Base-by-base conservation (phyloP, 2,797 vertebrate species). In the Gymnothorax reevesii region DNA sequence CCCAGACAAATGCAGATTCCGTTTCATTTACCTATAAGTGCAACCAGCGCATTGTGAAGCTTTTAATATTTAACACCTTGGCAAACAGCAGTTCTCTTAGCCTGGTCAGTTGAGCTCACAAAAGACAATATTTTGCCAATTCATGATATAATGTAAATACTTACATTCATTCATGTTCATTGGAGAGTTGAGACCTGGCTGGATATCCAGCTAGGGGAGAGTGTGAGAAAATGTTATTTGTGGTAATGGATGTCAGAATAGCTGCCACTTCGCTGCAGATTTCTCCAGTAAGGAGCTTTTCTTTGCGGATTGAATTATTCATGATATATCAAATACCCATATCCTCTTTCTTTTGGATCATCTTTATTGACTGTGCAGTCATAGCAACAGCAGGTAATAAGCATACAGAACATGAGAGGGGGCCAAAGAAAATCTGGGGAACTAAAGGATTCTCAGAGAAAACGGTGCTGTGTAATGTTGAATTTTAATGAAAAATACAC, bases 281-380 rank as follows among this genome's bases (percentile, higher is more conserved):
- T 73, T 42, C 27, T 73, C n/a, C 25, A 73, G 27, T 27, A 73
- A 73, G 25, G 20, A 73, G 69, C 27, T 73, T 73, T 73, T 73
- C 69, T 33, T 73, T 73, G 66, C 27, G 33, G 69, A 27, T 9
- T 73, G 69, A 73, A 73, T 73, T 73, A 73, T 73, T 25, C 27
- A 33, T 73, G 27, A 73, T 42, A 73, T 73, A 27, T 73, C 27
- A 25, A 69, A 25, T 22, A 69, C 64, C 2, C 22, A 69, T 64
- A 64, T 69, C 22, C 25, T 69, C 64, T 69, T 69, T 73, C 33
- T 73, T 73, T 73, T 73, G 25, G 71, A 73, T 73, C 27, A 73
- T 73, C 12, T 33, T 42, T 73, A 4, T 27, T 73, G 71, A 73
- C 13, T 15, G 71, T 42, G 10, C 12, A 42, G 33, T 42, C 12